These are phyloP conservation scores for Drosophila maculinotata DNA, from an alignment of 2,888 invertebrate genomes.

Conservation along the genomic window DNA sequence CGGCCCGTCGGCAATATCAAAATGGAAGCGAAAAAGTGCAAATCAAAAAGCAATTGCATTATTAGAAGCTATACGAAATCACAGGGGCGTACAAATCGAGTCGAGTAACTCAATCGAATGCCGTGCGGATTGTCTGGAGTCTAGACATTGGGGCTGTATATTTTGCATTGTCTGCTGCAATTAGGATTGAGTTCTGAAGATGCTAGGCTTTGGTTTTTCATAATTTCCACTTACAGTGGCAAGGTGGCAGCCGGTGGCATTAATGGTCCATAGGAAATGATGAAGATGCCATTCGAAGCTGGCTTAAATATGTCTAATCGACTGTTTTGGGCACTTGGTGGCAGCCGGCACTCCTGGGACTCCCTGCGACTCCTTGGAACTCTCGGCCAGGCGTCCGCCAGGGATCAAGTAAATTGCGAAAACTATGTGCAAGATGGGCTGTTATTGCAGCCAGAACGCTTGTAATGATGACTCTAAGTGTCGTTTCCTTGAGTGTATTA, in stretches of 20 bases:
- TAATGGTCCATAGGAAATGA: slow-evolving; percentile 65
- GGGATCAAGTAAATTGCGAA: slow-evolving; percentile 84
- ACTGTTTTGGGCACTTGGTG: slow-evolving; percentile 69
- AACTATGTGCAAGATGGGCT: slow-evolving; percentile 85
- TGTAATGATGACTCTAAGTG: slow-evolving; percentile 85
- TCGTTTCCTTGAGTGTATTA: slow-evolving; percentile 85
- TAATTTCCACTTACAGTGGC: slow-evolving; percentile 11
- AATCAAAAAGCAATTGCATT: slow-evolving; percentile 81
- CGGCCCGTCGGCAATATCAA: slow-evolving; percentile 37
- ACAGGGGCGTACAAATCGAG: slow-evolving; percentile 46
- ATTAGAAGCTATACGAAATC: slow-evolving; percentile 63
- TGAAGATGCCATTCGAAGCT: slow-evolving; percentile 61
- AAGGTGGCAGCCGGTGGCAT: slow-evolving; percentile 63
- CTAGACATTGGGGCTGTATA: slow-evolving; percentile 41
- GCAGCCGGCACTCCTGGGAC: slow-evolving; percentile 55
- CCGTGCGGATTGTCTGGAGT: slow-evolving; percentile 37
- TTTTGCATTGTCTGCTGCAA: slow-evolving; percentile 29
- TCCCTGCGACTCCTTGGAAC: too few relatives aligned
- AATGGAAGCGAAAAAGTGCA: slow-evolving; percentile 52
- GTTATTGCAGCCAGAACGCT: slow-evolving; percentile 85
- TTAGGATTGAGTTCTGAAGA: slow-evolving; percentile 20
- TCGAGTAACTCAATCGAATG: slow-evolving; percentile 44
- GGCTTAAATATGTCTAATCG: slow-evolving; percentile 76
- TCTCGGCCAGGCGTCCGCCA: slow-evolving; percentile 44
- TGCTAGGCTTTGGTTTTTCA: slow-evolving; percentile 8